phyloP scores from a whole-genome alignment of 2,113 vertebrate species.

The Xiphophorus couchianus region DNA sequence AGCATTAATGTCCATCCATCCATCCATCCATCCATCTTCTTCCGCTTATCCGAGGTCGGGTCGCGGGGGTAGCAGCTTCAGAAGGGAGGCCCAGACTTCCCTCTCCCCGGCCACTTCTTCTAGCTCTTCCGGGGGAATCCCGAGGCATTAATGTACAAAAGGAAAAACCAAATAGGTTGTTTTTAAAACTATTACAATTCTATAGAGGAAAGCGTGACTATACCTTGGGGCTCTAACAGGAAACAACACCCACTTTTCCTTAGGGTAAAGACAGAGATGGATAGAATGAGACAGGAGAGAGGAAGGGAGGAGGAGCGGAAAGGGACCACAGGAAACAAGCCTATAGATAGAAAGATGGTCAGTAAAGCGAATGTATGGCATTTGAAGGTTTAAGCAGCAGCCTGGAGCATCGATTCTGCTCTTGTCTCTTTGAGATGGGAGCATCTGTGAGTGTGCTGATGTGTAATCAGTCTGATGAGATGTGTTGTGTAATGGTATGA shows the following conservation, averaged over 20 bases:
- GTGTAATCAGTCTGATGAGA: constrained; percentile 67
- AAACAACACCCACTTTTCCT: constrained; percentile 15
- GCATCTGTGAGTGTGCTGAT: constrained; percentile 41
- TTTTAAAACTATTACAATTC: constrained; percentile 27
- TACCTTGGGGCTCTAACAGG: constrained; percentile 3
- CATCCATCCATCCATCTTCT: no score
- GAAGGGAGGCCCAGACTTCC: no score
- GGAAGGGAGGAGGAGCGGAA: constrained; percentile 5
- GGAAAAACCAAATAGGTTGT: constrained; percentile 25
- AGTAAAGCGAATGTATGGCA: constrained; percentile 36
- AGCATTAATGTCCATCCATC: constrained; percentile 3
- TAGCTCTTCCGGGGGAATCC: no score
- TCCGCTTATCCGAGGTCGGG: no score
- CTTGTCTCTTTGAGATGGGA: constrained; percentile 34
- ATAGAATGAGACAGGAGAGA: neutral
- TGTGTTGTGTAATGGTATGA: constrained; percentile 43
- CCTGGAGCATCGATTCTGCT: constrained; percentile 32
- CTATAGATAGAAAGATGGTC: constrained; percentile 48
- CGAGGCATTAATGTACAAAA: constrained; percentile 13
- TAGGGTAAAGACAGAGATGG: neutral
- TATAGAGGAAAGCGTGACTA: neutral
- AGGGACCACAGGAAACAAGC: constrained; percentile 30
- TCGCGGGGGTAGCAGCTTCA: no score
- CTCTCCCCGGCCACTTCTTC: no score
- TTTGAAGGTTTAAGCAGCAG: constrained; percentile 42